A percentile compares a stretch with the other conserved stretches of the same genome.
These are phyloP conservation scores for Okamejei kenojei DNA, from an alignment of 2,797 vertebrate species.

Conservation along the genomic window DNA sequence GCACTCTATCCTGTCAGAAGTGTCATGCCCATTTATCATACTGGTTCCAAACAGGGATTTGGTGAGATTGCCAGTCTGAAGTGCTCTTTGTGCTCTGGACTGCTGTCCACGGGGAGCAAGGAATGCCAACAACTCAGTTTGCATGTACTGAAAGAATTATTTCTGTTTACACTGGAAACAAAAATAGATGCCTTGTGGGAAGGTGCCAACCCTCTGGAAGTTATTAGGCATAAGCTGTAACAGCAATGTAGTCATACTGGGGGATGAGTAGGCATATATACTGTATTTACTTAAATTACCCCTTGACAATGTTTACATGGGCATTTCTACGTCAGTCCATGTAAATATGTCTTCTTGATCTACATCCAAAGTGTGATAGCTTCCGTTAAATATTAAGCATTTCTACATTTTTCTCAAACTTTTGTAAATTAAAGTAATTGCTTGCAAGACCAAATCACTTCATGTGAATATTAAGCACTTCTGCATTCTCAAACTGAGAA, in stretches of 20 bases:
- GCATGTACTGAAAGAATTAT: conserved; percentile 32
- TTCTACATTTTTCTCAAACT: not conserved
- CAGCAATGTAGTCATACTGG: conserved; percentile 21
- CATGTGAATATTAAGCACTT: too few species aligned
- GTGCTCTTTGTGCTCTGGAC: not conserved
- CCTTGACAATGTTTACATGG: conserved; percentile 25
- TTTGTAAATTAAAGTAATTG: not conserved
- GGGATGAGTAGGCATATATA: not conserved
- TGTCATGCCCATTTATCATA: not conserved
- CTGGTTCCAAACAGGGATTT: not conserved
- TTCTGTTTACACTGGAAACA: conserved; percentile 34
- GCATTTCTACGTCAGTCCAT: conserved; percentile 5
- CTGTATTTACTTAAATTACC: conserved; percentile 28
- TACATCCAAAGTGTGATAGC: not conserved
- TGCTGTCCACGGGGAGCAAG: conserved; percentile 9
- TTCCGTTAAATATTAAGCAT: conserved; percentile 21
- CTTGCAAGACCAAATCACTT: too few species aligned
- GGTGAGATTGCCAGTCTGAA: not conserved
- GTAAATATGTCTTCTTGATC: not conserved
- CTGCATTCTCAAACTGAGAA: too few species aligned
- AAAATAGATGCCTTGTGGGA: conserved; percentile 30
- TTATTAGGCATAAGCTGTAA: not conserved
- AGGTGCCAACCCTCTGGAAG: conserved; percentile 11
- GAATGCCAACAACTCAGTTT: conserved; percentile 13
- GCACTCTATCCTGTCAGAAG: not conserved